Conservation (phyloP, 2,888 invertebrate species). For the Didymodactylos carnosus region DNA sequence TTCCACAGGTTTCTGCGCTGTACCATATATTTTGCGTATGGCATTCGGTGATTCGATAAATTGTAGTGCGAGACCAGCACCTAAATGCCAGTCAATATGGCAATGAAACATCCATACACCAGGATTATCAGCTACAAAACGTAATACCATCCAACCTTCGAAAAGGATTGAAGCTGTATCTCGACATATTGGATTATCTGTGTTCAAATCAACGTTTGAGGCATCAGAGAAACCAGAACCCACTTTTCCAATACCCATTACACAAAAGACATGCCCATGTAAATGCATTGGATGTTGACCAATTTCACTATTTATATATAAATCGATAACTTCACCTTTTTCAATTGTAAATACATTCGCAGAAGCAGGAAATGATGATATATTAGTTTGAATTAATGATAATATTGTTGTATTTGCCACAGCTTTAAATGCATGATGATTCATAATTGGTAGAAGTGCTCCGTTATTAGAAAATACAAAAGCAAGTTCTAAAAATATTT, state of each 20-base stretch:
- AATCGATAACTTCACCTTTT: background rate
- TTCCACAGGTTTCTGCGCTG: too few species aligned
- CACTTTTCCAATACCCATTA: background rate
- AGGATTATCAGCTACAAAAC: background rate
- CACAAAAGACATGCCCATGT: background rate
- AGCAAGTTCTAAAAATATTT: background rate
- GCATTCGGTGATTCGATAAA: background rate
- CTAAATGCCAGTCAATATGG: background rate
- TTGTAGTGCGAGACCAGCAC: background rate
- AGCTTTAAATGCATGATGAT: background rate
- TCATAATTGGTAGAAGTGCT: background rate
- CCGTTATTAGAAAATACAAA: background rate
- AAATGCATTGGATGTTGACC: background rate
- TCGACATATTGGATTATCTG: background rate
- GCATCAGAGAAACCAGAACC: background rate
- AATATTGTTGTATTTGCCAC: background rate
- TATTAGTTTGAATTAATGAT: background rate
- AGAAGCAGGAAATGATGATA: too few species aligned
- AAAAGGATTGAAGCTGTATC: background rate
- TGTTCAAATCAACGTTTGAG: background rate
- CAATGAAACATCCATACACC: background rate
- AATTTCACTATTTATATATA: background rate
- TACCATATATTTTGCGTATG: too few species aligned
- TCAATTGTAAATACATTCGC: background rate
- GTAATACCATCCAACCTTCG: background rate